Evolutionary conservation across 1,140 invertebrate species (phyloP).

Genomic region (Periplaneta americana): DNA sequence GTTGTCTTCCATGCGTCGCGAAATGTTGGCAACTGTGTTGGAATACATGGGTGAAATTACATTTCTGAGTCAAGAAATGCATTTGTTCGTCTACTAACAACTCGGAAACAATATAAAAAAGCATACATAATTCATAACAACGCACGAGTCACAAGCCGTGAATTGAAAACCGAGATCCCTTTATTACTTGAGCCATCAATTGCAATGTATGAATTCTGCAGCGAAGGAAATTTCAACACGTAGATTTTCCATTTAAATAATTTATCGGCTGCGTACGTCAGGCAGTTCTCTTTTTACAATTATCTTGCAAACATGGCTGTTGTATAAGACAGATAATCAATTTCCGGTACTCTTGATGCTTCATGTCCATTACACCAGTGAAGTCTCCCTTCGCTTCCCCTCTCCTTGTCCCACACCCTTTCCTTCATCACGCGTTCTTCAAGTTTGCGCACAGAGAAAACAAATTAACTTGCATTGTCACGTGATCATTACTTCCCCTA

Average conservation of each 20-base stretch:
- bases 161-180: neutral
- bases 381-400: neutral
- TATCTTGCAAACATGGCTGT: neutral
- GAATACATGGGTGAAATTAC: too few species aligned
- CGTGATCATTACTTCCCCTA: neutral
- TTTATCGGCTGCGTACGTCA: neutral
- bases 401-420: neutral
- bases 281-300: neutral
- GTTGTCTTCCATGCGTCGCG: too few species aligned
- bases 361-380: neutral
- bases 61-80: too few species aligned
- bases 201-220: neutral
- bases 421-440: neutral
- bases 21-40: too few species aligned
- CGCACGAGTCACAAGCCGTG: neutral
- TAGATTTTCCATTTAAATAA: neutral
- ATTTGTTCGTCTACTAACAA: neutral
- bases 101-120: neutral
- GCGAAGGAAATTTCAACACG: neutral
- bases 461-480: neutral
- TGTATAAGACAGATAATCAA: neutral
- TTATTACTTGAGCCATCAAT: neutral
- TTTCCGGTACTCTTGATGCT: neutral
- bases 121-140: neutral
- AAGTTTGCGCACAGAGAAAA: neutral